A percentile compares a stretch with the other conserved stretches of the same genome.
phyloP scores from a whole-genome alignment of 2,113 vertebrate species.

The Alligator sinensis region DNA sequence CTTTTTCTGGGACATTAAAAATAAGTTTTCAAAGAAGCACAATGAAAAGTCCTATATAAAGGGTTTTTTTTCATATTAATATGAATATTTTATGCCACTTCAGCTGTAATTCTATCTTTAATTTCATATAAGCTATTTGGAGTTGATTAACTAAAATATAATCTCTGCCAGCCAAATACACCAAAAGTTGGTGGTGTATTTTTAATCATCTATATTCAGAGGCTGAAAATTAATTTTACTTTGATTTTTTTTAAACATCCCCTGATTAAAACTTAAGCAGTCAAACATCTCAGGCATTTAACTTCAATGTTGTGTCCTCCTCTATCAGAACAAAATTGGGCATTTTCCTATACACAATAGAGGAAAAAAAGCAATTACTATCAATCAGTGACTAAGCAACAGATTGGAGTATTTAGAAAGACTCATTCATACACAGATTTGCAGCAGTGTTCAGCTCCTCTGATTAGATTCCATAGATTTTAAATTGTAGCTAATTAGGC shows the following conservation, averaged over 20 bases:
- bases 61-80: slow-evolving; percentile 57
- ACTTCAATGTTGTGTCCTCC: slow-evolving; percentile 85
- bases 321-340: slow-evolving; percentile 83
- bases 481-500: slow-evolving; percentile 99
- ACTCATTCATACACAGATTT: slow-evolving; percentile 96
- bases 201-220: slow-evolving; percentile 84
- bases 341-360: slow-evolving; percentile 85
- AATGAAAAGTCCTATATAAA: slow-evolving; percentile 62
- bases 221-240: slow-evolving; percentile 81
- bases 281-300: slow-evolving; percentile 83
- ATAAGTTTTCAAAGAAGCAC: slow-evolving; percentile 49
- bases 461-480: slow-evolving; percentile 99
- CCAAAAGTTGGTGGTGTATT: slow-evolving; percentile 76
- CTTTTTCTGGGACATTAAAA: slow-evolving; percentile 46
- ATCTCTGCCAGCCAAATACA: slow-evolving; percentile 67
- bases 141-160: slow-evolving; percentile 74
- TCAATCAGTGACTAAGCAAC: slow-evolving; percentile 96
- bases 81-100: slow-evolving; percentile 54
- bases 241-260: slow-evolving; percentile 74
- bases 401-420: slow-evolving; percentile 96
- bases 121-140: slow-evolving; percentile 67
- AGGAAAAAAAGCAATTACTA: slow-evolving; percentile 91
- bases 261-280: slow-evolving; percentile 84
- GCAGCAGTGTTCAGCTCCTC: slow-evolving; percentile 91
- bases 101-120: slow-evolving; percentile 65